Percentiles rank a stretch among this genome's conserved stretches.
Conservation (phyloP, 2,888 invertebrate species). For the Flexamia atlantica region DNA sequence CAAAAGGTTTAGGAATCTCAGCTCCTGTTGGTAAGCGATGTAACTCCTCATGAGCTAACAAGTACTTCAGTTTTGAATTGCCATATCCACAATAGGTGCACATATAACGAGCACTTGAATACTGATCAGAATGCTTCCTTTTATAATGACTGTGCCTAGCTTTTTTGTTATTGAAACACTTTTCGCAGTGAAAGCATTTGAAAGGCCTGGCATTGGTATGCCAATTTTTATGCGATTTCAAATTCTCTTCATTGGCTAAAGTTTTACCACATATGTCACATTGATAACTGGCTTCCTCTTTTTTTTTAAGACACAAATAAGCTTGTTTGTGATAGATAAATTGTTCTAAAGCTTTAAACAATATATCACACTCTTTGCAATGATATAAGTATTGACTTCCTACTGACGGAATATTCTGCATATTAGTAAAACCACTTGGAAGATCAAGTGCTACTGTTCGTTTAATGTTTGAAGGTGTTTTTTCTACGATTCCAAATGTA, state of each 20-base stretch:
- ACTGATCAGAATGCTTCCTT: neutral
- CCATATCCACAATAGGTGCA: neutral
- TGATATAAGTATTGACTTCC: no score
- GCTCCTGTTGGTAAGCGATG: constrained; percentile 14
- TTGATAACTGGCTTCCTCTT: neutral
- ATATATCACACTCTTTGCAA: neutral
- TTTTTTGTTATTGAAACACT: neutral
- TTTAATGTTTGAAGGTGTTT: no score
- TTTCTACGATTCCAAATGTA: no score
- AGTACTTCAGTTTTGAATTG: neutral
- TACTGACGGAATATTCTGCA: no score
- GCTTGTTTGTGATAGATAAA: neutral
- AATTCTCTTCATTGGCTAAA: neutral
- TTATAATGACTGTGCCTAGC: neutral
- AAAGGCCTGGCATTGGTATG: neutral
- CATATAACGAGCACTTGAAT: neutral
- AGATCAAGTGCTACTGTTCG: no score
- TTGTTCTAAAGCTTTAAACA: neutral
- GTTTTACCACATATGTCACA: constrained; percentile 18
- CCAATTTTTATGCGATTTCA: neutral
- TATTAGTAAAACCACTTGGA: no score
- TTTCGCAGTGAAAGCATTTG: neutral
- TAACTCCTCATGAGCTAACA: neutral
- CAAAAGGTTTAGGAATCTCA: constrained; percentile 24
- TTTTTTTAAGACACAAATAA: neutral